These are phyloP conservation scores for Dynastes maya DNA, from an alignment of 2,888 invertebrate species.

Conservation along the genomic window DNA sequence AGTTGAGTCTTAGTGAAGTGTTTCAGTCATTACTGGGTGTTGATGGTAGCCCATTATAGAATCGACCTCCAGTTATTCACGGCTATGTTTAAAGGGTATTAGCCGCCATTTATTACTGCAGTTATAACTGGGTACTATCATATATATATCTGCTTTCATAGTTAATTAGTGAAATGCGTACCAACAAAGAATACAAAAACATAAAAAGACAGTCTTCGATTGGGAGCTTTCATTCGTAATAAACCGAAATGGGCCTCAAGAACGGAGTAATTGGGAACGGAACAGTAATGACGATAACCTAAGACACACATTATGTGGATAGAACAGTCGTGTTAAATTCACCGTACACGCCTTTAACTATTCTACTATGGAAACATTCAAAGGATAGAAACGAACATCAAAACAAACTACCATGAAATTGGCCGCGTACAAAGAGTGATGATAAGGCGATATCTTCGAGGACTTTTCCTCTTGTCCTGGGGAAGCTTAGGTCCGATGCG, in stretches of 20 bases:
- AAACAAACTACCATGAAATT: slow-evolving; percentile 51
- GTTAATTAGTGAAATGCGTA: neutral
- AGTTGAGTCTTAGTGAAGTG: too few species aligned
- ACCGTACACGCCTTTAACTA: slow-evolving; percentile 41
- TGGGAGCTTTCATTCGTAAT: slow-evolving; percentile 24
- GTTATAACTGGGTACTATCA: neutral
- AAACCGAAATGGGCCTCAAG: slow-evolving; percentile 16
- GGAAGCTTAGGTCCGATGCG: slow-evolving; percentile 6
- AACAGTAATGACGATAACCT: slow-evolving; percentile 49
- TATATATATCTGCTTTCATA: neutral
- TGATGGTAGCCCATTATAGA: too few species aligned
- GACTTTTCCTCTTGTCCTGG: slow-evolving; percentile 28
- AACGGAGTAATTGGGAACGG: slow-evolving; percentile 44
- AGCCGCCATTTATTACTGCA: too few species aligned
- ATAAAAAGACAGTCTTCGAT: slow-evolving; percentile 11
- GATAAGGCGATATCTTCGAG: slow-evolving; percentile 46
- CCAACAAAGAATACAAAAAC: neutral
- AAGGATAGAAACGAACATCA: slow-evolving; percentile 46
- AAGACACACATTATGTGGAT: slow-evolving; percentile 45
- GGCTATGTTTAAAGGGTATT: too few species aligned
- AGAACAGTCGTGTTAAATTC: slow-evolving; percentile 52
- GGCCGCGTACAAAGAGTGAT: slow-evolving; percentile 45
- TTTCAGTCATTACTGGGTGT: too few species aligned
- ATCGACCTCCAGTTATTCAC: too few species aligned
- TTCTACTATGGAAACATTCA: slow-evolving; percentile 48